Evolutionary conservation across 1,140 invertebrate genomes (phyloP).

Genomic region (Druon quercuslanigerum): DNA sequence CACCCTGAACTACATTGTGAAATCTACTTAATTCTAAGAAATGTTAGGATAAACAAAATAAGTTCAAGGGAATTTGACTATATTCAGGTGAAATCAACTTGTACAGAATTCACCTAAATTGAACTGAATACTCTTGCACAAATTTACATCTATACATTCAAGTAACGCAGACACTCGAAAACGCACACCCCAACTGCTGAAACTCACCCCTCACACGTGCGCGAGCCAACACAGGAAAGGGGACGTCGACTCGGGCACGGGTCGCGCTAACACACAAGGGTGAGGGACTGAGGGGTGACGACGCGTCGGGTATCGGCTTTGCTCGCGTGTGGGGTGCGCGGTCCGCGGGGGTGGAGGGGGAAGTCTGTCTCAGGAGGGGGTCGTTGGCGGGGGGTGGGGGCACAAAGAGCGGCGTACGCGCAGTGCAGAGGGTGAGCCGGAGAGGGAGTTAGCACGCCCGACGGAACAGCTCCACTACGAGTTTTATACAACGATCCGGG

Average conservation of each 20-base stretch:
- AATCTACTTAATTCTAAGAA: too few relatives aligned
- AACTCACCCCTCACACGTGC: conserved; percentile 10
- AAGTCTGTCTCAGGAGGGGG: conserved; percentile 18
- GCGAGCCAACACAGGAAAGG: conserved; percentile 2
- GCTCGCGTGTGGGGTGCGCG: conserved; percentile 30
- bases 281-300: conserved; percentile 28
- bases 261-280: conserved; percentile 24
- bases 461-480: conserved; percentile 67
- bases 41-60: too few relatives aligned
- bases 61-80: too few relatives aligned
- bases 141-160: not conserved
- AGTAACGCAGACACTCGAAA: not conserved
- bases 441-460: conserved; percentile 69
- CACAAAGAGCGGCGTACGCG: conserved; percentile 37
- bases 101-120: too few relatives aligned
- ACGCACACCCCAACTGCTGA: not conserved
- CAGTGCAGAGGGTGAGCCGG: conserved; percentile 27
- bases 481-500: conserved; percentile 74
- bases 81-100: too few relatives aligned
- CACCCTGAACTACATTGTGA: too few relatives aligned
- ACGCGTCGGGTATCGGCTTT: conserved; percentile 41
- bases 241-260: conserved; percentile 21
- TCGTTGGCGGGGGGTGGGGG: conserved; percentile 23
- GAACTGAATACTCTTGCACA: conserved; percentile 1
- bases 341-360: conserved; percentile 27